Percentiles rank a stretch among this genome's conserved stretches.
Evolutionary conservation across 2,113 vertebrate species (phyloP).

Genomic region (Lanius ludovicianus): DNA sequence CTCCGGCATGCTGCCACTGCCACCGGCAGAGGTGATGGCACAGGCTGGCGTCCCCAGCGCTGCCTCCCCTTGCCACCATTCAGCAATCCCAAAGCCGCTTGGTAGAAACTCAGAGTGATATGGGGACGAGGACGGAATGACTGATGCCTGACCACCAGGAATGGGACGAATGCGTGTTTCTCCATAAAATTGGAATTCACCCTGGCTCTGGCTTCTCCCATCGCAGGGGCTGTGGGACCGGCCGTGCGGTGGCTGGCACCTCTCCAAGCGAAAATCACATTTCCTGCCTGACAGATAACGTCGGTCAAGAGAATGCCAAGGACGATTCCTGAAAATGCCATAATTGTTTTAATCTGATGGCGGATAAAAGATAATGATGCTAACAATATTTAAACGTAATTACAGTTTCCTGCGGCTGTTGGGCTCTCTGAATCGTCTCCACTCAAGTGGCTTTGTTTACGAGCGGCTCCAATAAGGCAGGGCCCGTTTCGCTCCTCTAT

Average conservation of each 20-base stretch:
- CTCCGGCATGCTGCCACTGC: neutral
- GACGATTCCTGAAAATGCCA: constrained; percentile 67
- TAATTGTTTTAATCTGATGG: constrained; percentile 73
- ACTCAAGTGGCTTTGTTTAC: constrained; percentile 69
- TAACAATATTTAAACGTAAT: constrained; percentile 71
- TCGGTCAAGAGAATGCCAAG: constrained; percentile 66
- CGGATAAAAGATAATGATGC: constrained; percentile 69
- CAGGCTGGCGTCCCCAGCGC: neutral
- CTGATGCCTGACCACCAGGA: neutral
- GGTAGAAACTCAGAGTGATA: neutral
- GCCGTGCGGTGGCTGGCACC: neutral
- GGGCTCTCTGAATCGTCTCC: constrained; percentile 63
- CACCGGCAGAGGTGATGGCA: neutral
- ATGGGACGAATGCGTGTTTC: rapidly evolving
- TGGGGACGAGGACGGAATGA: neutral
- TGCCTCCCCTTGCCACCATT: neutral
- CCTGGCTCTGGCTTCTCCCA: neutral
- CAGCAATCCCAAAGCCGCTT: rapidly evolving
- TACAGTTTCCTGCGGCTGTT: constrained; percentile 68
- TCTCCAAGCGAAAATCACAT: constrained; percentile 62
- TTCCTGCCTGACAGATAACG: constrained; percentile 70
- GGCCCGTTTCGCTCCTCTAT: neutral
- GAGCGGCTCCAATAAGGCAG: neutral
- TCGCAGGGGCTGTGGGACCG: neutral
- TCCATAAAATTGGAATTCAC: neutral